These are phyloP conservation scores for Synodontis membranacea DNA, from an alignment of 2,113 vertebrate species.

Conservation along the genomic window DNA sequence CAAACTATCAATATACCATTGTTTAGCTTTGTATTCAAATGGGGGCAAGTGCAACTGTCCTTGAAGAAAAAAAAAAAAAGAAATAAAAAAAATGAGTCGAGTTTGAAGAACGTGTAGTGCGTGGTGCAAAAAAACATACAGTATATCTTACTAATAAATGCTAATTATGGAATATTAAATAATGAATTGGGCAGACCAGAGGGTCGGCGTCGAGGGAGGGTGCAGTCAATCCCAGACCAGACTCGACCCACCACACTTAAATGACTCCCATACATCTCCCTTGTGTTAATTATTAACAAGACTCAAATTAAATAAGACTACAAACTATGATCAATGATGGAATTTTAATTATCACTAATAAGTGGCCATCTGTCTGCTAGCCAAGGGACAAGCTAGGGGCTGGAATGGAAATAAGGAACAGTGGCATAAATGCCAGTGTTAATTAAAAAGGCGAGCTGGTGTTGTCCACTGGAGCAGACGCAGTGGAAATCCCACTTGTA, in stretches of 20 bases:
- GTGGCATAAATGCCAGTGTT: conserved; percentile 60
- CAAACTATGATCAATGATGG: conserved; percentile 77
- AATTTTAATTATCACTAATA: conserved; percentile 82
- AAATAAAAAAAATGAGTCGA: not conserved
- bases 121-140: not conserved
- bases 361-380: conserved; percentile 81
- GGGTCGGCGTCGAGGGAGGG: conserved; percentile 49
- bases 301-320: conserved; percentile 75
- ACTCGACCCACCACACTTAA: conserved; percentile 53
- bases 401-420: conserved; percentile 61
- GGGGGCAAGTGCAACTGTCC: not conserved
- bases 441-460: conserved; percentile 57
- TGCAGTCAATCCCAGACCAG: not conserved
- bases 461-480: conserved; percentile 8
- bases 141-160: not conserved
- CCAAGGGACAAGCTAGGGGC: conserved; percentile 63
- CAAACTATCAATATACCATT: conserved; percentile 63
- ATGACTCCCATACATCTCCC: conserved; percentile 62
- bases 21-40: conserved; percentile 50
- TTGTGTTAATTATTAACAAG: conserved; percentile 74
- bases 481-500: conserved; percentile 8
- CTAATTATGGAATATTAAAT: conserved; percentile 1
- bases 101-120: not conserved
- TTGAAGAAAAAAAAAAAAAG: too few relatives aligned
- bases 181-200: conserved; percentile 13